Percentiles rank a stretch among this genome's conserved stretches.
Evolutionary conservation across 2,113 vertebrate species (phyloP).

Genomic region (Agapornis roseicollis): DNA sequence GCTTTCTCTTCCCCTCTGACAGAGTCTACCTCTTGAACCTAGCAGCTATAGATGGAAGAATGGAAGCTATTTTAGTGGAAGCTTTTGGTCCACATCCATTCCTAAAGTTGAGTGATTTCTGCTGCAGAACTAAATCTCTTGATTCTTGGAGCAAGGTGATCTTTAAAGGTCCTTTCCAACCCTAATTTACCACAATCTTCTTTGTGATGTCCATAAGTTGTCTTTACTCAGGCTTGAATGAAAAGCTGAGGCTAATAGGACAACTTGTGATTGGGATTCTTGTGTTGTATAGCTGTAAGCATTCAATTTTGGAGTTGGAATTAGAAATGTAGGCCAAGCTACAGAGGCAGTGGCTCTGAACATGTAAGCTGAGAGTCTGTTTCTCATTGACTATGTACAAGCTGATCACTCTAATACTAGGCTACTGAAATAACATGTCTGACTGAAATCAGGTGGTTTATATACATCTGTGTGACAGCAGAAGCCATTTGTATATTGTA

Average conservation of each 20-base stretch:
- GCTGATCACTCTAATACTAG: not conserved
- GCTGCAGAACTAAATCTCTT: not conserved
- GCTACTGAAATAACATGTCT: not conserved
- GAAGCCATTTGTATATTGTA: not conserved
- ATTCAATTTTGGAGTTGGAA: not conserved
- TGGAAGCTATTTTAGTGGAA: not conserved
- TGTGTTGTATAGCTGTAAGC: not conserved
- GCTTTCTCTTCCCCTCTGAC: not conserved
- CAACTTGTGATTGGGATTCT: not conserved
- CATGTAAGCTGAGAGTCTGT: not conserved
- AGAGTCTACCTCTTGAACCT: not conserved
- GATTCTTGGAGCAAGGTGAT: not conserved
- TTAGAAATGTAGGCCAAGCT: not conserved
- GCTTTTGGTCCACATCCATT: not conserved
- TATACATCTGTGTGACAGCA: not conserved
- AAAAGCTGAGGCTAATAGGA: not conserved
- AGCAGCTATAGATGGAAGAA: not conserved
- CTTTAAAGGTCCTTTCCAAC: not conserved
- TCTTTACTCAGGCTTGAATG: fast-evolving
- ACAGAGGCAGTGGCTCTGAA: not conserved
- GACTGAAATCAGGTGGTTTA: not conserved
- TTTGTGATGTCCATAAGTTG: not conserved
- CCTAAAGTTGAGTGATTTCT: not conserved
- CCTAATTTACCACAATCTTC: not conserved
- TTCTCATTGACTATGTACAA: not conserved